Base-by-base conservation (phyloP, 2,113 vertebrate genomes). In the Eudyptes chrysolophus region DNA sequence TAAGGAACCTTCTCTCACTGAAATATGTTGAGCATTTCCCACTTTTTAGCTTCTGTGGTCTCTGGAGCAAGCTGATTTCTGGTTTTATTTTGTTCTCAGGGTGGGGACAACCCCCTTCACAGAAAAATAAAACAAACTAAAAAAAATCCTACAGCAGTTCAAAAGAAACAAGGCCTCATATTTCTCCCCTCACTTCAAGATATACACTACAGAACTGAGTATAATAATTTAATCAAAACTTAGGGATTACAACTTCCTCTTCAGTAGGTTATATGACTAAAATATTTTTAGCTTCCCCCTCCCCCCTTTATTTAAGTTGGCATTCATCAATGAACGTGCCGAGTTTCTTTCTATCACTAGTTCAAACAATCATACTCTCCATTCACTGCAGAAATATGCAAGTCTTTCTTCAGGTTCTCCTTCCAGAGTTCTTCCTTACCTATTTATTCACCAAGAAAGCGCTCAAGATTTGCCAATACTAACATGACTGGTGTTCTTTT, bases 31-130 rank as follows among this genome's bases (percentile, higher is more conserved):
- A 90, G 13, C 22, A 60, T 42, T 60, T 79, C 14, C 38, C 19
- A 66, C 6, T 60, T 84, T 57, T 57, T 38, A 60, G 26, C 38
- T 51, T 36, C 42, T n/a, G 4, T 27, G 14, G 25, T 44, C 48
- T 46, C 57, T 68, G 32, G 24, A 87, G 7, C 25, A 87, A 89
- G 34, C 1, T 1, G 3, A 13, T 34, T 87, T 64, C 32, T 69
- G 27, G 8, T 46, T 90, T 75, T 12, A 20, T 66, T 85, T 79
- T 44, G 44, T 66, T 86, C 24, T 62, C 16, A 34, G 25, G 7
- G 6, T 6, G 5, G 17, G 1, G 0, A 42, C 29, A 87, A 58
- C 0, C 1, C 3, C 24, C 34, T 74, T 48, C 38, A 54, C 1
- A 84, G 17, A 60, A 69, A 62, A 62, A 44, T 24, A 55, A 68